These are phyloP conservation scores for Urocolius indicus DNA, from an alignment of 2,113 vertebrate genomes.

Conservation along the genomic window DNA sequence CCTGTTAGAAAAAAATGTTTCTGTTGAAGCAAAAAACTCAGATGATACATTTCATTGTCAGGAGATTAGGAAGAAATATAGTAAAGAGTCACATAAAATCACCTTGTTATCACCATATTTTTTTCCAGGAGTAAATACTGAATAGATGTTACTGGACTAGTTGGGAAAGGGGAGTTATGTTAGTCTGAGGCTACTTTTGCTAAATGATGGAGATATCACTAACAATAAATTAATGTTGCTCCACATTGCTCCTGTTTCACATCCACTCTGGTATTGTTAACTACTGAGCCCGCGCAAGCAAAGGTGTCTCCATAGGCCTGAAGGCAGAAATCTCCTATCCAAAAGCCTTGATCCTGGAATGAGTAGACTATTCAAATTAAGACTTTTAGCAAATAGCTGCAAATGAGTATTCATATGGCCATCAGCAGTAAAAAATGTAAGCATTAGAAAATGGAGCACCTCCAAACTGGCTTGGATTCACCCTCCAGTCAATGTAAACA, in stretches of 20 bases:
- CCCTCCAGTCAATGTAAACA: neutral
- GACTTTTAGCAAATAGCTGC: neutral
- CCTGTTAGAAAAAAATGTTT: slow-evolving; percentile 21
- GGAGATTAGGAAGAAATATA: slow-evolving; percentile 24
- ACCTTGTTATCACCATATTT: neutral
- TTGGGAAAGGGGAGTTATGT: neutral
- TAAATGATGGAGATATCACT: neutral
- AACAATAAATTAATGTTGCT: neutral
- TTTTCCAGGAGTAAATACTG: slow-evolving; percentile 5
- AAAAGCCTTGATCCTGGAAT: neutral
- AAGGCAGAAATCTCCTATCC: neutral
- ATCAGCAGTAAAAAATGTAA: neutral
- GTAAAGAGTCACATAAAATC: neutral
- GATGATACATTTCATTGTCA: slow-evolving; percentile 23
- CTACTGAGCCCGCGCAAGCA: neutral
- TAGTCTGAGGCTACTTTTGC: neutral
- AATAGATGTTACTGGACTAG: neutral
- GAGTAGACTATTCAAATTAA: neutral
- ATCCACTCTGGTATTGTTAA: neutral
- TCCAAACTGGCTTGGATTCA: neutral
- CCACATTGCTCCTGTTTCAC: neutral
- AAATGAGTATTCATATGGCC: neutral
- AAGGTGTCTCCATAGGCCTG: neutral
- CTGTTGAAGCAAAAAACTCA: slow-evolving; percentile 33
- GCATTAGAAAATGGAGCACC: neutral